Evolutionary conservation across 2,797 vertebrate species (phyloP).

Genomic region (Pipistrellus kuhlii): DNA sequence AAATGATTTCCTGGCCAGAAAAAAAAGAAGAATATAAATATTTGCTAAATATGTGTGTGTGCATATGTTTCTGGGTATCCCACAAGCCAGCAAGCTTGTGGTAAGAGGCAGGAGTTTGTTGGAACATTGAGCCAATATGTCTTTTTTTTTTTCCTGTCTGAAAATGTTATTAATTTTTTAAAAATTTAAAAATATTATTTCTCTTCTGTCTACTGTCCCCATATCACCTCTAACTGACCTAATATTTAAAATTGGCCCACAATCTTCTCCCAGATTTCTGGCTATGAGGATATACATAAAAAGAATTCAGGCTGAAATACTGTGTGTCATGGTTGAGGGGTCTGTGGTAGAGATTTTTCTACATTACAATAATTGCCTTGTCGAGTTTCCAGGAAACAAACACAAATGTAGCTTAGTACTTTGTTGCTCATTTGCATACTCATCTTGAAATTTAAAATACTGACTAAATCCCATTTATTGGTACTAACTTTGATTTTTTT

Average conservation of each 20-base stretch:
- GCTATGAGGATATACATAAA: constrained; percentile 58
- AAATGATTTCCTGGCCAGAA: constrained; percentile 43
- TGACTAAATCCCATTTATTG: constrained; percentile 2
- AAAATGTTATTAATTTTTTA: neutral
- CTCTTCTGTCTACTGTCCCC: neutral
- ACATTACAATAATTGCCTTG: constrained; percentile 57
- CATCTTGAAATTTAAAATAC: constrained; percentile 3
- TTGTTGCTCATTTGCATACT: neutral
- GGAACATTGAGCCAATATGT: fast-evolving
- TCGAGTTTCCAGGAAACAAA: constrained; percentile 67
- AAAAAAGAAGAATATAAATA: neutral
- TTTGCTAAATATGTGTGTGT: too few species aligned
- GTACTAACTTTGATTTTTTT: neutral
- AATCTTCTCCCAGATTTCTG: neutral
- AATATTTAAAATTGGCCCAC: neutral
- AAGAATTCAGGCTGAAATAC: constrained; percentile 67
- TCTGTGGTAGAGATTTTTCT: constrained; percentile 59
- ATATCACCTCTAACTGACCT: neutral
- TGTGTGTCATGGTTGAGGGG: constrained; percentile 2
- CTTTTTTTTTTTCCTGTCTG: neutral
- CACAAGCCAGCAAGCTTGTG: neutral
- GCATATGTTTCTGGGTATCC: fast-evolving
- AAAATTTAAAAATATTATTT: neutral
- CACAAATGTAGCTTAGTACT: neutral
- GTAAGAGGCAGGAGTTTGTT: neutral